Evolutionary conservation across 2,113 vertebrate species (phyloP), one percentile per base, ranked within the genome.

Genomic region (Terrapene triunguis): DNA sequence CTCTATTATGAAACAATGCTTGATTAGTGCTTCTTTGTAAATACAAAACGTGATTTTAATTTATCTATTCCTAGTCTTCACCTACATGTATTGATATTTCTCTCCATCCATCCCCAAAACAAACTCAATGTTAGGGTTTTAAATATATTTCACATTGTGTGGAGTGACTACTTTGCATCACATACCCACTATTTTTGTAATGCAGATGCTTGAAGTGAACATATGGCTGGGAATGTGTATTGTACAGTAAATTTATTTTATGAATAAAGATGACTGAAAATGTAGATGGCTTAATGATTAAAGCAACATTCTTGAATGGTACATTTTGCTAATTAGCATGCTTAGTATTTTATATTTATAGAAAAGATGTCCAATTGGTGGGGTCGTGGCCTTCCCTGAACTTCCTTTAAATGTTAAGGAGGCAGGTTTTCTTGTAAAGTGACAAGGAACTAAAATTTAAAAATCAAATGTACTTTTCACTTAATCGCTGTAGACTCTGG

Each of bases 11-110:
- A 97, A 97, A 97, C 82, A 95, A 97, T 97, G 96, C 94, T 98
- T 98, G 97, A 97, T 95, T 93, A 95, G 97, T 98, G 94, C 96
- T 97, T 98, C 98, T 98, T 98, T 98, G 85, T 98, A 98, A 98
- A 93, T 93, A 47, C 87, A 89, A 78, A 81, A 92, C 22, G 90
- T 96, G 65, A 96, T 82, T 94, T 93, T 98, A 97, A 98, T 97
- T 98, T 98, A 97, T 98, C 96, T 97, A 91, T 54, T 97, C 79
- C n/a, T 89, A 42, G 57, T 97, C 76, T 95, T 97, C 88, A 87
- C 62, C 27, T 57, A 1, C 96, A 48, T 69, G 48, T 69, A 21
- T 96, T 96, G 92, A 92, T 93, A 83, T 0, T 19, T 91, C 48
- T 91, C 32, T 83, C 81, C 51, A 69, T 55, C 92, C 54, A 24